Conservation (phyloP, 2,113 vertebrate species). For the Chamaea fasciata region DNA sequence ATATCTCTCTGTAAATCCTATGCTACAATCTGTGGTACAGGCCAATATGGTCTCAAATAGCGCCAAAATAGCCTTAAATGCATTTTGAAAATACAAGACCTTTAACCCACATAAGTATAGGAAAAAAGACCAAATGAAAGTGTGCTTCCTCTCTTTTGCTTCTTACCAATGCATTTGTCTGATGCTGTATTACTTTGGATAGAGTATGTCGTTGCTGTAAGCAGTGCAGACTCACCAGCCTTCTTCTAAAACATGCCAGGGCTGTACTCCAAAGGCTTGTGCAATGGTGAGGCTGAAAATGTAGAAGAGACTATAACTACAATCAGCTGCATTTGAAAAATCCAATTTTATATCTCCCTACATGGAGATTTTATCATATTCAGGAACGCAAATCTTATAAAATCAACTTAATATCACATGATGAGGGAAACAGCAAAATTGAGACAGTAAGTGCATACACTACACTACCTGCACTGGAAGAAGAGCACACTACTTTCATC, state of each 20-base stretch:
- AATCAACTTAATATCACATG: neutral
- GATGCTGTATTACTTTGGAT: neutral
- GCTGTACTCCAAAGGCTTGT: neutral
- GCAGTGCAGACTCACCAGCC: neutral
- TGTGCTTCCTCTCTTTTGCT: neutral
- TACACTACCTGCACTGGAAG: neutral
- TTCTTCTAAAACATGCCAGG: neutral
- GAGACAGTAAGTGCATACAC: neutral
- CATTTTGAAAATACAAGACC: neutral
- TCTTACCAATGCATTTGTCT: neutral
- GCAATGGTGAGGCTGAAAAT: neutral
- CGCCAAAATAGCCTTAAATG: neutral
- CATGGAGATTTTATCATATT: neutral
- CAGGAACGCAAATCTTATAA: neutral
- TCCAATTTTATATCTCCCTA: neutral
- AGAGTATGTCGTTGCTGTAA: neutral
- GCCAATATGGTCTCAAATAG: neutral
- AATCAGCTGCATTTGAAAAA: neutral
- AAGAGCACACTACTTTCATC: neutral
- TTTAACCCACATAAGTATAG: neutral
- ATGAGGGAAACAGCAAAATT: neutral
- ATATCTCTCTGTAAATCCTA: rapidly evolving
- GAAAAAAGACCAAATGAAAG: neutral
- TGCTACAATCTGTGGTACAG: neutral
- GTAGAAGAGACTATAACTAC: neutral